Conservation (phyloP, 1,140 invertebrate species). For the Drosophila jambulina region DNA sequence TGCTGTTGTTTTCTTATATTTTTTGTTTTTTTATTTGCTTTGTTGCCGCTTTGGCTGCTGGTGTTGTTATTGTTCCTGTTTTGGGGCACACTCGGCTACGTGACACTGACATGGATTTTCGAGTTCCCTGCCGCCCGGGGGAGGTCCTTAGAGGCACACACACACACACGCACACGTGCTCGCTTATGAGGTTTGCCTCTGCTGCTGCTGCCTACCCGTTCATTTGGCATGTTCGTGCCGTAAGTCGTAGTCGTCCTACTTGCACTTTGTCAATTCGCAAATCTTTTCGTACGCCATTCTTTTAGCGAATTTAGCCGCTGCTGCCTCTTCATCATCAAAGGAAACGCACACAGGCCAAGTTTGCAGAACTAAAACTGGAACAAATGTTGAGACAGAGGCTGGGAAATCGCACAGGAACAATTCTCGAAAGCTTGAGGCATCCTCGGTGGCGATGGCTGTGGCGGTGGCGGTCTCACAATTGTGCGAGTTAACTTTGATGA, state of each 20-base stretch:
- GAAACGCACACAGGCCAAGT: conserved; percentile 47
- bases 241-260: conserved; percentile 51
- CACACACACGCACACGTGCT: conserved; percentile 18
- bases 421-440: conserved; percentile 22
- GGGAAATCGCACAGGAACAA: conserved; percentile 24
- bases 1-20: conserved; percentile 42
- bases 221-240: conserved; percentile 35
- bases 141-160: conserved; percentile 64
- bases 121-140: conserved; percentile 71
- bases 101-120: conserved; percentile 84
- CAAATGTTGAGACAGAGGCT: conserved; percentile 53
- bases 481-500: conserved; percentile 83
- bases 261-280: conserved; percentile 83
- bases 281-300: conserved; percentile 76
- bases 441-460: conserved; percentile 2
- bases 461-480: conserved; percentile 62
- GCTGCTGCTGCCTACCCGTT: conserved; percentile 44
- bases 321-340: conserved; percentile 67
- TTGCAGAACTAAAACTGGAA: conserved; percentile 66
- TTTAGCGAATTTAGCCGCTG: conserved; percentile 36
- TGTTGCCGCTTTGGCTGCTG: conserved; percentile 38
- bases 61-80: conserved; percentile 51
- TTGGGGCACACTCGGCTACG: conserved; percentile 69
- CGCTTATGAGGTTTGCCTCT: conserved; percentile 34
- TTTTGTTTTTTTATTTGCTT: conserved; percentile 4